phyloP scores from a whole-genome alignment of 2,888 invertebrate genomes.

The Danaus chrysippus region DNA sequence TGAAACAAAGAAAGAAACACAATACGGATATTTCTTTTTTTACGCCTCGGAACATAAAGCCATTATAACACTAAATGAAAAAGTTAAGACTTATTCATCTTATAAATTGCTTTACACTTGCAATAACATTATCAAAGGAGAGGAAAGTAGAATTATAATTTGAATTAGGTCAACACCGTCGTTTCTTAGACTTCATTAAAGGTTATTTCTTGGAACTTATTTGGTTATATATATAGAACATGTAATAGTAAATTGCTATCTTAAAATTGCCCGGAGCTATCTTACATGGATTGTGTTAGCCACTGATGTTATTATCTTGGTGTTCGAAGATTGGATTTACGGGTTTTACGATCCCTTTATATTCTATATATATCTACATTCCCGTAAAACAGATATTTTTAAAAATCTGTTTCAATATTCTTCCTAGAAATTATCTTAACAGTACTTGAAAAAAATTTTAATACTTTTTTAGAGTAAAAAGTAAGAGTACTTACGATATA shows the following conservation, averaged over 20 bases:
- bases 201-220: constrained; percentile 41
- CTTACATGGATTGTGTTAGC: constrained; percentile 41
- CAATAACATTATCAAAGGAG: constrained; percentile 4
- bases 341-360: neutral
- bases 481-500: no score
- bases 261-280: constrained; percentile 52
- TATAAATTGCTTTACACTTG: constrained; percentile 6
- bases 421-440: no score
- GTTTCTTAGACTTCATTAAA: constrained; percentile 13
- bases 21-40: constrained; percentile 4
- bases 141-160: neutral
- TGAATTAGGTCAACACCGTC: constrained; percentile 9
- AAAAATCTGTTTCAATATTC: no score
- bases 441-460: no score
- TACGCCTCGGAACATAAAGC: constrained; percentile 1
- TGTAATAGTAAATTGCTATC: constrained; percentile 58
- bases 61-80: constrained; percentile 7
- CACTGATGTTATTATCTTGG: constrained; percentile 37
- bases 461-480: no score
- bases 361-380: neutral
- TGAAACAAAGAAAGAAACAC: neutral
- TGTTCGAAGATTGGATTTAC: neutral
- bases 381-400: no score
- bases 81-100: constrained; percentile 6
- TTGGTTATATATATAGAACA: constrained; percentile 52